Percentiles rank a stretch among this genome's conserved stretches.
Conservation (phyloP, 1,140 invertebrate genomes). For the Eumeta japonica region DNA sequence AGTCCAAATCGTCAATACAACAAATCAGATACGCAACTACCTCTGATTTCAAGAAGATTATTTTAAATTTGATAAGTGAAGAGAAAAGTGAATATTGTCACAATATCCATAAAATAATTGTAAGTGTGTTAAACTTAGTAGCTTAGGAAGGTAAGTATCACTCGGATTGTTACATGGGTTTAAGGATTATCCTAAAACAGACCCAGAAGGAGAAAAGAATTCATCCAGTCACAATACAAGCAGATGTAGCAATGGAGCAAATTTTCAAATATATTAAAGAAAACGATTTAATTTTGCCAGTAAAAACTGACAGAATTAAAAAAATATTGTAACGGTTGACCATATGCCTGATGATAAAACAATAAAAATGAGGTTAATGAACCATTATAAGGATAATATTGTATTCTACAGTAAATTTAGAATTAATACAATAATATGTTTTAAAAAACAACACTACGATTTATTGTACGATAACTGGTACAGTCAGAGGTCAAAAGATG, state of each 20-base stretch:
- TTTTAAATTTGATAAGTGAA: constrained; percentile 1
- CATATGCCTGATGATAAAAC: not conserved
- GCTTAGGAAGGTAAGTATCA: not conserved
- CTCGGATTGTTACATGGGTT: not conserved
- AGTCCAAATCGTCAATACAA: not conserved
- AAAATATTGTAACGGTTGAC: not conserved
- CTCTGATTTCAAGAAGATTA: not conserved
- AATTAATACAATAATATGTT: constrained; percentile 9
- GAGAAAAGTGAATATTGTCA: constrained; percentile 1
- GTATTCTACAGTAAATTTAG: constrained; percentile 11
- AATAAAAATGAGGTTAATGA: constrained; percentile 1
- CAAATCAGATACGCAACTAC: not conserved
- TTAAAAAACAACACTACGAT: constrained; percentile 3
- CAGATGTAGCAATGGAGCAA: not conserved
- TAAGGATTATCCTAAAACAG: not conserved
- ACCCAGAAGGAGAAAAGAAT: not conserved
- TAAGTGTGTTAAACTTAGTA: constrained; percentile 1
- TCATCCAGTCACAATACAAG: not conserved
- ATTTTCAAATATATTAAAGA: constrained; percentile 1
- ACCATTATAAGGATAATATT: constrained; percentile 12
- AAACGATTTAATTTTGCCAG: not conserved
- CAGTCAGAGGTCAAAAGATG: constrained; percentile 11
- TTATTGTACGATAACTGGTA: constrained; percentile 11
- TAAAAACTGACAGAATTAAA: not conserved
- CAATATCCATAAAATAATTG: not conserved